These are phyloP conservation scores for Oligia strigilis DNA, from an alignment of 2,888 invertebrate species.

Conservation along the genomic window DNA sequence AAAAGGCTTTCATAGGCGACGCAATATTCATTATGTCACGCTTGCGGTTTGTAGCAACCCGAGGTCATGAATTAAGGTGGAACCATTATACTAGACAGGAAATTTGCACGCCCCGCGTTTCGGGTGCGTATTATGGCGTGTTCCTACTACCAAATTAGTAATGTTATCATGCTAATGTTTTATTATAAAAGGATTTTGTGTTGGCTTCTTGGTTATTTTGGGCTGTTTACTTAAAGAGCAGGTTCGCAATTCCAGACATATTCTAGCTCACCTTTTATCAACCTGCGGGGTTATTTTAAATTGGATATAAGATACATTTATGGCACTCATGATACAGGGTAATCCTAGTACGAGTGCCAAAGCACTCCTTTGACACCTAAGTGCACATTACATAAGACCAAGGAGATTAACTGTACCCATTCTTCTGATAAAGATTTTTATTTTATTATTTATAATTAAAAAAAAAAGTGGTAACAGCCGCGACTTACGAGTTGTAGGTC, in stretches of 20 bases:
- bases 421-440: too few relatives aligned
- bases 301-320: neutral
- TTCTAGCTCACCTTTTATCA: neutral
- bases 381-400: too few relatives aligned
- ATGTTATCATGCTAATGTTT: conserved; percentile 58
- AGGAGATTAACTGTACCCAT: too few relatives aligned
- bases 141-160: conserved; percentile 62
- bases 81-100: conserved; percentile 82
- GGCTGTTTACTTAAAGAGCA: conserved; percentile 21
- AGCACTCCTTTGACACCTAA: too few relatives aligned
- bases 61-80: conserved; percentile 83
- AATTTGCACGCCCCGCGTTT: conserved; percentile 80
- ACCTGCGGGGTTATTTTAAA: neutral
- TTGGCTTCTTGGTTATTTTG: conserved; percentile 20
- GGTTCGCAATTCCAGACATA: neutral
- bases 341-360: too few relatives aligned
- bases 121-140: conserved; percentile 72
- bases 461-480: too few relatives aligned
- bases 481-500: too few relatives aligned
- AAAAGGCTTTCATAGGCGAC: conserved; percentile 73
- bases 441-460: too few relatives aligned
- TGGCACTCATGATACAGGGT: too few relatives aligned
- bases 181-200: conserved; percentile 50
- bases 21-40: conserved; percentile 81
- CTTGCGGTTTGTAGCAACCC: conserved; percentile 75